Base-by-base conservation (phyloP, 2,797 vertebrate genomes). In the Sebastiscus albofasciatus region DNA sequence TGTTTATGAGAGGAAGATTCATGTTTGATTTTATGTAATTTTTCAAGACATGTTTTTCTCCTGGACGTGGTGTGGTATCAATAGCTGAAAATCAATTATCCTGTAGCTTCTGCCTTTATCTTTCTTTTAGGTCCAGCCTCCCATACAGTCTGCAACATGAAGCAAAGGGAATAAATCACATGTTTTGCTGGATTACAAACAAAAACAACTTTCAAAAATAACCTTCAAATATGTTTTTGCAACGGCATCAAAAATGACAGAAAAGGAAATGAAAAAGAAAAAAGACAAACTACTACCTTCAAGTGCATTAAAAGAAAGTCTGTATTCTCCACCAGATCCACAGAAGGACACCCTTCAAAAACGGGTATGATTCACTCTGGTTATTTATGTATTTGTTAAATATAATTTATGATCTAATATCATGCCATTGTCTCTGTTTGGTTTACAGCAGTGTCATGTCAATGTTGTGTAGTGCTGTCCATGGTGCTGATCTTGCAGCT, bases 401-500 rank as follows among this genome's bases (percentile, higher is more conserved):
- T 59, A 7, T 4, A 3, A 55, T 55, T 16, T 18, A 20, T 59
- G 33, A 14, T 59, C 12, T 8, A 56, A 64, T 26, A 60, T n/a
- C 10, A 36, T 36, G 4, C 11, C 13, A 7, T 33, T 72, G 14
- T 27, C 8, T 56, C 16, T 26, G 55, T 76, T 64, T 67, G 5
- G 14, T 46, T 72, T 73, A 62, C 29, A 72, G 24, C 33, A 26
- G 68, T 1, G 8, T 27, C 22, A 55, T 65, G 34, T 39, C 67
- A 72, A 26, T 42, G 34, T 13, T 26, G 26, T 68, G 12, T 20
- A 39, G 52, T 8, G 4, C 75, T 68, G 61, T 77, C 72, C 68
- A 65, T 79, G 75, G 58, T 74, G 39, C 65, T 79, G 74, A 85
- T 82, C 46, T 75, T 31, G 22, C 5, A 5, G 14, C 16, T 67